Conservation (phyloP, 92 coral and sea anemone genomes). For the Porites rus region DNA sequence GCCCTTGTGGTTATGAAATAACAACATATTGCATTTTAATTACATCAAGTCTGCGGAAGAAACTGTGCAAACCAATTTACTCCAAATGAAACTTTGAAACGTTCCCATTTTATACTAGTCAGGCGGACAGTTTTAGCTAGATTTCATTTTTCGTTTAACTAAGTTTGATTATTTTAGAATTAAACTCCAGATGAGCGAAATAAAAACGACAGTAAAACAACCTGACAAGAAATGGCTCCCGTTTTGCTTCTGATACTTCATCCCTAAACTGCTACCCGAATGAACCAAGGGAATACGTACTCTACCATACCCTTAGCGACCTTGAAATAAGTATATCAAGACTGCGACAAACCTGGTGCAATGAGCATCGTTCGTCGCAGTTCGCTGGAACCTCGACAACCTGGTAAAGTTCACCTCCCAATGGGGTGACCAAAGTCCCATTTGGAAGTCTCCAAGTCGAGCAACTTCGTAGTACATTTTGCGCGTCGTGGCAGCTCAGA, state of each 20-base stretch:
- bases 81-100: conserved; percentile 22
- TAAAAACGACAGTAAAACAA: conserved; percentile 17
- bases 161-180: conserved; percentile 44
- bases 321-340: background rate
- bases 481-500: conserved; percentile 84
- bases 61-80: conserved; percentile 32
- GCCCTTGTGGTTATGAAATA: conserved; percentile 37
- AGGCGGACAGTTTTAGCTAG: conserved; percentile 16
- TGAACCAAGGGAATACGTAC: background rate
- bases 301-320: conserved; percentile 11
- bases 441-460: conserved; percentile 86
- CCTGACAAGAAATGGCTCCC: conserved; percentile 16
- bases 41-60: conserved; percentile 15
- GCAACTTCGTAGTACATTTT: conserved; percentile 74
- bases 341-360: conserved; percentile 52
- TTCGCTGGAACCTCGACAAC: conserved; percentile 85
- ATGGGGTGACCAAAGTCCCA: conserved; percentile 83
- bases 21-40: conserved; percentile 35
- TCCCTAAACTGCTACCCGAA: background rate
- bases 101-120: conserved; percentile 47
- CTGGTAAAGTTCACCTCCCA: conserved; percentile 92
- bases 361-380: conserved; percentile 82
- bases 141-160: conserved; percentile 17
- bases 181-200: conserved; percentile 19
- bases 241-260: conserved; percentile 14